These are phyloP conservation scores for Xestia ashworthii DNA, from an alignment of 2,888 invertebrate species.

Conservation along the genomic window DNA sequence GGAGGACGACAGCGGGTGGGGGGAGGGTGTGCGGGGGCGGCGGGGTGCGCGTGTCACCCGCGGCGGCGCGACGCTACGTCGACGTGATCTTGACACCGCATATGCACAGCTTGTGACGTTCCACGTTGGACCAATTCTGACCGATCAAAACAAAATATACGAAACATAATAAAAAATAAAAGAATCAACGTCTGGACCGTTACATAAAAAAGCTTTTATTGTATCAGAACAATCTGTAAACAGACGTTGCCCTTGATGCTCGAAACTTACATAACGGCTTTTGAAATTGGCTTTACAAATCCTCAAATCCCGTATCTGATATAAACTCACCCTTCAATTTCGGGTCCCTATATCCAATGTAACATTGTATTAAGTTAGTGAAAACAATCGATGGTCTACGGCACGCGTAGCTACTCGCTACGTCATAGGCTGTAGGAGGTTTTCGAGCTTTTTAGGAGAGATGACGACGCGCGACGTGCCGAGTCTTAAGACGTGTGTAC, in stretches of 20 bases:
- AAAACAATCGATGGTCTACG: conserved; percentile 59
- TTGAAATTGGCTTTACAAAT: conserved; percentile 58
- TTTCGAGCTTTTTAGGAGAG: conserved; percentile 61
- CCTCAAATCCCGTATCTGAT: conserved; percentile 51
- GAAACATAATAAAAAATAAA: conserved; percentile 31
- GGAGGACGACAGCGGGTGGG: conserved; percentile 70
- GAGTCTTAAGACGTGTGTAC: conserved; percentile 80
- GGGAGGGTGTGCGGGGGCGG: conserved; percentile 63
- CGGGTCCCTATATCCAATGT: conserved; percentile 45
- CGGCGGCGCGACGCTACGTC: conserved; percentile 80
- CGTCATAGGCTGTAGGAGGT: conserved; percentile 42
- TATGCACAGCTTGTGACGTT: conserved; percentile 83
- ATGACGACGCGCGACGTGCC: conserved; percentile 50
- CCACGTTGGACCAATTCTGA: conserved; percentile 75
- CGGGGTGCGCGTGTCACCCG: conserved; percentile 82
- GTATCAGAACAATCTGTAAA: conserved; percentile 38
- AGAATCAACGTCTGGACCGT: conserved; percentile 9
- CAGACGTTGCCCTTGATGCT: conserved; percentile 55
- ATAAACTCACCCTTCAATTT: conserved; percentile 57
- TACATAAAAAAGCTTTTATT: conserved; percentile 41
- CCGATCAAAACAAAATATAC: conserved; percentile 70
- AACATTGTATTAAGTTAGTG: conserved; percentile 52
- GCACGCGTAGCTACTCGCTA: conserved; percentile 23
- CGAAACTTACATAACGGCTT: conserved; percentile 51
- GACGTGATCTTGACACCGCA: conserved; percentile 90